phyloP scores from a whole-genome alignment of 2,113 vertebrate species.

The Casuarius casuarius region DNA sequence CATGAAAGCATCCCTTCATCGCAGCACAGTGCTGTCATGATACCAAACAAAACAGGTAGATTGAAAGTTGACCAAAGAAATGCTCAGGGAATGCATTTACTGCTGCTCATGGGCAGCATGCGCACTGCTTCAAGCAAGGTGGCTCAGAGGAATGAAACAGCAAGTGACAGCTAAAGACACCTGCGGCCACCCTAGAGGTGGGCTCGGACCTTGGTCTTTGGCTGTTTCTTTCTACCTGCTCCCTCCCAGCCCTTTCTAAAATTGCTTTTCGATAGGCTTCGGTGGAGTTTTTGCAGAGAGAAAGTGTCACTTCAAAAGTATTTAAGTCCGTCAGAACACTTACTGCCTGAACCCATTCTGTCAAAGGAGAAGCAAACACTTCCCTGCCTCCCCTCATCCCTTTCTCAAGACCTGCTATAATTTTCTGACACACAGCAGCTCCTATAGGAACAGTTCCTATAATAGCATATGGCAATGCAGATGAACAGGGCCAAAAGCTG shows the following conservation, averaged over 20 bases:
- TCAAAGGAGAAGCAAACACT: background rate
- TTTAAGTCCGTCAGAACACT: background rate
- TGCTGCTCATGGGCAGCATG: background rate
- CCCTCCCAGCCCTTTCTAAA: background rate
- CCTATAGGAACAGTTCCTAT: background rate
- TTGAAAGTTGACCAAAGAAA: background rate
- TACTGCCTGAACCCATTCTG: background rate
- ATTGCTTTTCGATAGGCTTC: background rate
- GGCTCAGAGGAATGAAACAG: background rate
- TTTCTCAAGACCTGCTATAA: background rate
- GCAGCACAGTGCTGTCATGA: background rate
- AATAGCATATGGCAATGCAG: accelerated
- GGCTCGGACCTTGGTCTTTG: background rate
- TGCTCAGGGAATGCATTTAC: background rate
- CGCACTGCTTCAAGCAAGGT: background rate
- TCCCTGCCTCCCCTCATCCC: background rate
- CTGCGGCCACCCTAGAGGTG: background rate
- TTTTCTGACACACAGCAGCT: background rate
- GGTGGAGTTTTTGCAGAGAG: background rate
- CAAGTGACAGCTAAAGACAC: background rate
- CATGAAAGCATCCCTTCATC: background rate
- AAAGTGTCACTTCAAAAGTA: background rate
- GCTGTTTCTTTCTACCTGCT: background rate
- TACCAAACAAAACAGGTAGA: background rate
- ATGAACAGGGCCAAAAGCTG: background rate